These are phyloP conservation scores for Phaonia tiefii DNA, from an alignment of 2,888 invertebrate species.

Conservation along the genomic window DNA sequence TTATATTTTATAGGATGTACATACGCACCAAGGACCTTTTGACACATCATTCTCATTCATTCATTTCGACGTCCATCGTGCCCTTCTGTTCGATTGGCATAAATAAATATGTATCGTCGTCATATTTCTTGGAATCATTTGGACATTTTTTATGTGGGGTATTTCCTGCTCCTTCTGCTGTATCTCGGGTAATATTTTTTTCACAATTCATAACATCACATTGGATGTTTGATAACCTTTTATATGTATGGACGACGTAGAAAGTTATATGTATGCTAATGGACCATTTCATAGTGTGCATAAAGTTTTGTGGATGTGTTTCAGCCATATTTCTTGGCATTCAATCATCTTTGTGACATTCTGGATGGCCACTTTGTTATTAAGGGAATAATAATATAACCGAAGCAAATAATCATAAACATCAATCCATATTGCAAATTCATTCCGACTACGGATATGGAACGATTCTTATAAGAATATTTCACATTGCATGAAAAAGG, in stretches of 20 bases:
- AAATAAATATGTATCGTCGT: constrained; percentile 18
- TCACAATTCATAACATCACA: constrained; percentile 6
- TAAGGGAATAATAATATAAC: background rate
- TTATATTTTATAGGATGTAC: background rate
- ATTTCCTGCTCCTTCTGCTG: background rate
- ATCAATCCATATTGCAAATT: background rate
- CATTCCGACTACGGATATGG: too few species aligned
- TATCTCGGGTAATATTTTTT: too few species aligned
- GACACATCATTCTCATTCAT: background rate
- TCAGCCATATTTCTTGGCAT: background rate
- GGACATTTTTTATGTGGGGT: background rate
- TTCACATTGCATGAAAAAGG: too few species aligned
- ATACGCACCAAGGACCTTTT: background rate
- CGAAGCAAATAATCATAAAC: background rate
- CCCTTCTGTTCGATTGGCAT: constrained; percentile 1
- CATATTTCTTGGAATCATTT: background rate
- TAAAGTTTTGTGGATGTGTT: constrained; percentile 5
- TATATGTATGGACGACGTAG: too few species aligned
- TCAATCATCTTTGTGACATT: constrained; percentile 2
- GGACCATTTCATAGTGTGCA: background rate
- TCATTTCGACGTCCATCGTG: background rate
- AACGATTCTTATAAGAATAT: too few species aligned
- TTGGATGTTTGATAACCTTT: too few species aligned
- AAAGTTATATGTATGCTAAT: constrained; percentile 10
- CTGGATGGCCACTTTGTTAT: background rate